Evolutionary conservation across 23 tunicate species (phyloP).

Genomic region (Halocynthia roretzi): DNA sequence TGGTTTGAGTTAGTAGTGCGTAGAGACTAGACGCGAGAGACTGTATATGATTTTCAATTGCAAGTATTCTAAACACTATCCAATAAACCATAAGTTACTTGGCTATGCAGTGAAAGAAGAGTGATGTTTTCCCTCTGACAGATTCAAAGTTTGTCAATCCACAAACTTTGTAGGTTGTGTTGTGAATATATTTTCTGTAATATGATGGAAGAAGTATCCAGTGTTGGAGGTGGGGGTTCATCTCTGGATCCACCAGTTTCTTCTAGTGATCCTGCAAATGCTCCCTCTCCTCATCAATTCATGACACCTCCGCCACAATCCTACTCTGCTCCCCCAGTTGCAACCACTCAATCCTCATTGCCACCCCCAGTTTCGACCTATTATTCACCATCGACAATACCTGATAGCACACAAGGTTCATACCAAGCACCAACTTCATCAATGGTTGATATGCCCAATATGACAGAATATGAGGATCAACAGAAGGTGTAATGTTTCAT

Average conservation of each 20-base stretch:
- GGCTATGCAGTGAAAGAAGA: no score
- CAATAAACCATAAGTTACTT: no score
- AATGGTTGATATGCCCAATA: conserved; percentile 11
- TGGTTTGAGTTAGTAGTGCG: no score
- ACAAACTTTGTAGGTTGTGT: not conserved
- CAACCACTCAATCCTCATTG: conserved; percentile 2
- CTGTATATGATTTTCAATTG: no score
- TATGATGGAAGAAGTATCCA: conserved; percentile 30
- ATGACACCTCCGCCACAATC: not conserved
- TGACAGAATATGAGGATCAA: conserved; percentile 15
- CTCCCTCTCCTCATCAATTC: not conserved
- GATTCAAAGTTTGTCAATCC: no score
- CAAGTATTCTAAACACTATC: no score
- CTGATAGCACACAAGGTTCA: not conserved
- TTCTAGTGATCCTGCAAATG: not conserved
- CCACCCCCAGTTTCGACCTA: not conserved
- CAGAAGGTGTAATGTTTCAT: not conserved
- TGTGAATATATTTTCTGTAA: not conserved
- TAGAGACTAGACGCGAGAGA: no score
- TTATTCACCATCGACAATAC: not conserved
- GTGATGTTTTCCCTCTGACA: no score
- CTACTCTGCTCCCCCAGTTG: not conserved
- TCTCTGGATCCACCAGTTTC: not conserved
- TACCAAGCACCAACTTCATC: conserved; percentile 9
- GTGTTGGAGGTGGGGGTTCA: not conserved